These are phyloP conservation scores for Dinomys branickii DNA, from an alignment of 2,113 vertebrate genomes.

Conservation along the genomic window DNA sequence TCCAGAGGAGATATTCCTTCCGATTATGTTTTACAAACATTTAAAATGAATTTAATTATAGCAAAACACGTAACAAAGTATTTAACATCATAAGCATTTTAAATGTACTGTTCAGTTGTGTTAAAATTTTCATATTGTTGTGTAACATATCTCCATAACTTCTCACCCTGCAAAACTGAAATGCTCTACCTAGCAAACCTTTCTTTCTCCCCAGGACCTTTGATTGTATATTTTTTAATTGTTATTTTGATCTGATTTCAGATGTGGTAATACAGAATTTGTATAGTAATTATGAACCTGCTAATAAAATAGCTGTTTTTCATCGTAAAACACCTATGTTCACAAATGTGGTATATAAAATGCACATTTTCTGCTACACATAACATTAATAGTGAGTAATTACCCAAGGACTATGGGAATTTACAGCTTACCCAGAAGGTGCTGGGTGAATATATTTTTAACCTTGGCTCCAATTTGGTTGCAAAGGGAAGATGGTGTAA, in stretches of 20 bases:
- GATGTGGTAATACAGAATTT: neutral
- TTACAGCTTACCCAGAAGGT: neutral
- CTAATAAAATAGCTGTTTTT: slow-evolving; percentile 45
- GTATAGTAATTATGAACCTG: neutral
- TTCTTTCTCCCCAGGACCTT: neutral
- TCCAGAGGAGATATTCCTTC: neutral
- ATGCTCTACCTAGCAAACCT: neutral
- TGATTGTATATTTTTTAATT: slow-evolving; percentile 14
- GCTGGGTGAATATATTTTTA: neutral
- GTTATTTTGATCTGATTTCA: slow-evolving; percentile 38
- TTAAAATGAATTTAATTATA: neutral
- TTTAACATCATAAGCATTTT: neutral
- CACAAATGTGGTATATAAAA: slow-evolving; percentile 24
- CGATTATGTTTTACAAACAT: neutral
- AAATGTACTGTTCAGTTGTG: neutral
- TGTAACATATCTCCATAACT: neutral
- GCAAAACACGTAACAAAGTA: neutral
- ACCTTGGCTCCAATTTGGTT: slow-evolving; percentile 9
- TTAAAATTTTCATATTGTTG: neutral
- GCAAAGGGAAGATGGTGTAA: neutral
- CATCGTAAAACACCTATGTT: neutral
- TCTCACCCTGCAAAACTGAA: neutral
- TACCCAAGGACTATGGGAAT: slow-evolving; percentile 13
- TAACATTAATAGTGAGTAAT: slow-evolving; percentile 53
- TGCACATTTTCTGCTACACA: slow-evolving; percentile 51